A percentile compares a stretch with the other conserved stretches of the same genome.
These are phyloP conservation scores for Hymenopus coronatus DNA, from an alignment of 2,888 invertebrate species.

Conservation along the genomic window DNA sequence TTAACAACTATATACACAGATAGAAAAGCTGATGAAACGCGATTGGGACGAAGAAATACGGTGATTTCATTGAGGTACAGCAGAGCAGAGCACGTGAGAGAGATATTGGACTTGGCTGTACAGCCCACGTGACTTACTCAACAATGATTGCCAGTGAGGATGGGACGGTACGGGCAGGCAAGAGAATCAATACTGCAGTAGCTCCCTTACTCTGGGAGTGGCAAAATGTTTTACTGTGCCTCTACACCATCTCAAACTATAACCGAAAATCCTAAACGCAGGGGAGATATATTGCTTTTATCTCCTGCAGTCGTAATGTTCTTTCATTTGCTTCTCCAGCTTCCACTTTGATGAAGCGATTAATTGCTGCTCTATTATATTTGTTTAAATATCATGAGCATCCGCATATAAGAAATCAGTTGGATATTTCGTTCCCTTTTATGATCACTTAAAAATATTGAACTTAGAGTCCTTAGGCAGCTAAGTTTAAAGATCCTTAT, in stretches of 20 bases:
- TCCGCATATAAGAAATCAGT: no score
- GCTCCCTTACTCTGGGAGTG: neutral
- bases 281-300: no score
- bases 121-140: neutral
- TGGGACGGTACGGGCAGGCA: neutral
- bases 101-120: neutral
- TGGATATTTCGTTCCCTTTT: no score
- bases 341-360: no score
- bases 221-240: neutral
- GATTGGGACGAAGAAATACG: neutral
- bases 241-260: neutral
- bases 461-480: no score
- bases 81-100: neutral
- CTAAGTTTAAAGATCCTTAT: no score
- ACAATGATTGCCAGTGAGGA: neutral
- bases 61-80: neutral
- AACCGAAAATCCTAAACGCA: neutral
- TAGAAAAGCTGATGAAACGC: neutral
- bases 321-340: no score
- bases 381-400: no score
- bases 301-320: no score
- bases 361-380: no score
- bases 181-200: neutral
- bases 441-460: no score
- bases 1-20: neutral